Evolutionary conservation across 2,113 vertebrate genomes (phyloP), one percentile per base, ranked within the genome.

Genomic region (Aptenodytes patagonicus): DNA sequence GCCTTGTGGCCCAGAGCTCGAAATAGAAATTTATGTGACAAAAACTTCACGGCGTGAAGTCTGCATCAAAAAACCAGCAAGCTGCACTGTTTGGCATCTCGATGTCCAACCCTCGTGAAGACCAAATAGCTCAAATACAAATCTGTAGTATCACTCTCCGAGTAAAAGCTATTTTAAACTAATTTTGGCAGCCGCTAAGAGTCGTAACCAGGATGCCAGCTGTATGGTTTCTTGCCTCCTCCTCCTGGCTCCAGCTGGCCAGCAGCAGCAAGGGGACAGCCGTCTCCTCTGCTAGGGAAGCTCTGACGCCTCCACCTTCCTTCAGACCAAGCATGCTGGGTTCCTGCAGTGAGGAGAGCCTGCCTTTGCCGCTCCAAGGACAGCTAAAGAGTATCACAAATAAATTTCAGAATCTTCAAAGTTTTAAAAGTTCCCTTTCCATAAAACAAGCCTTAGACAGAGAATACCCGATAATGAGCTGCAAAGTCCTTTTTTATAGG

Each of bases 151-250:
- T 18, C 3, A 7, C 28, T 85, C 46, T 80, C 71, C 9, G 51
- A 86, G 71, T 54, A 93, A 90, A 49, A 94, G 51, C 78, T 94
- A 94, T 95, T 97, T 96, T 86, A 93, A 96, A 77, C 68, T 26
- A 10, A 17, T 70, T 86, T 32, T 97, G 94, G 95, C 85, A 92
- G 70, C 49, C 16, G 2, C 32, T 46, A 58, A 24, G 38, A 92
- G 82, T 62, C 0, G 0, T 70, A 92, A 91, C 54, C 58, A 83
- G 62, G n/a, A 66, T 95, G 79, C 66, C 95, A 96, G 66, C 49
- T 90, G 54, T 25, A 85, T 31, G 66, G 38, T 13, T 97, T 87
- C 79, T 86, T 44, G 71, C 3, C 10, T 80, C 60, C n/a, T 87
- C 54, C 76, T 90, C 70, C 79, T 8, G 17, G 38, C 40, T 84